A percentile compares a stretch with the other conserved stretches of the same genome.
Conservation (phyloP, 2,797 vertebrate species). For the Artibeus jamaicensis region DNA sequence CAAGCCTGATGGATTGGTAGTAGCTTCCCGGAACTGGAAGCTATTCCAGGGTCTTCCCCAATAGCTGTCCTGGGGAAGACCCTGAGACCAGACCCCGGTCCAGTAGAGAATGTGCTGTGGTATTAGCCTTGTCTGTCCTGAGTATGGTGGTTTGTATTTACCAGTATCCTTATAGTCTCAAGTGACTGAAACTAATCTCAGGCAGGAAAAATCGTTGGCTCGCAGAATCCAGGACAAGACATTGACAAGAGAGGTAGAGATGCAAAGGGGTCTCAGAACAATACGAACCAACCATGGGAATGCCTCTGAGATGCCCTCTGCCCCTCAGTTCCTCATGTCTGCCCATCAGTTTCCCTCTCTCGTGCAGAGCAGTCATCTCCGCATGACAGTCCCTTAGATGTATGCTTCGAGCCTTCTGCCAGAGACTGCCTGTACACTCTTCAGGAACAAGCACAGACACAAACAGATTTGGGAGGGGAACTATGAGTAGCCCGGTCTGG, state of each 20-base stretch:
- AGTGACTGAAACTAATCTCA: background rate
- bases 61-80: background rate
- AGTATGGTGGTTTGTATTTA: background rate
- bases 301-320: background rate
- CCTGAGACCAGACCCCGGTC: background rate
- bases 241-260: background rate
- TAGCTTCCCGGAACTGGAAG: background rate
- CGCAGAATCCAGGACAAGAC: background rate
- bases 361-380: background rate
- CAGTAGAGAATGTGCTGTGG: background rate
- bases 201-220: background rate
- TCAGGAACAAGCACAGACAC: background rate
- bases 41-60: no score
- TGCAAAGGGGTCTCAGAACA: background rate
- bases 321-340: background rate
- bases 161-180: background rate
- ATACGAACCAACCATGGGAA: background rate
- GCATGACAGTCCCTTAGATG: background rate
- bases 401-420: background rate
- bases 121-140: background rate
- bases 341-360: background rate
- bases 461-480: background rate
- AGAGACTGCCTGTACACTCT: background rate
- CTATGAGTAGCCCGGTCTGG: background rate
- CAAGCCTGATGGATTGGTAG: background rate